phyloP scores from a whole-genome alignment of 2,888 invertebrate genomes.

The Sarcophaga caerulescens region DNA sequence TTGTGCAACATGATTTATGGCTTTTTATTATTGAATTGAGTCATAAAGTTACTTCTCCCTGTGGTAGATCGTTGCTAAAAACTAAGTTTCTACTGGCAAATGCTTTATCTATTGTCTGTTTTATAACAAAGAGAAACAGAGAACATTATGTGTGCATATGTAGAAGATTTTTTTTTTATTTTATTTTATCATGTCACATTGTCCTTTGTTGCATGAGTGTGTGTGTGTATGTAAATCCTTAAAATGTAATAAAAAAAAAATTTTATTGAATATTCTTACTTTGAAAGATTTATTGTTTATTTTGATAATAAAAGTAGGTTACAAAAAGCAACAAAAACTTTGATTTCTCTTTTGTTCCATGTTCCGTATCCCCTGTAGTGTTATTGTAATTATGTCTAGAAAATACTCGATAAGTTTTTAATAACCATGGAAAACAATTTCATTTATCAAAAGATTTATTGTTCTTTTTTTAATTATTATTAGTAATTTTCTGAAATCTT shows the following conservation, averaged over 20 bases:
- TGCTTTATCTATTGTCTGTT: not conserved
- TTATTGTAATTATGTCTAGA: no score
- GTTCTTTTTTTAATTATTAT: no score
- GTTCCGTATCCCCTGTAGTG: no score
- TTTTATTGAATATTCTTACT: not conserved
- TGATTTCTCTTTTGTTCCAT: no score
- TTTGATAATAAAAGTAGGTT: not conserved
- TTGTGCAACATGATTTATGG: slow-evolving; percentile 35
- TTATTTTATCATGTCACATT: not conserved
- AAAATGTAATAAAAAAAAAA: not conserved
- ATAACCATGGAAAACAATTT: no score
- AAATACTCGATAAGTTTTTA: no score
- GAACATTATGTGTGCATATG: no score
- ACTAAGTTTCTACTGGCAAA: slow-evolving; percentile 7
- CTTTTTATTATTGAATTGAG: slow-evolving; percentile 39
- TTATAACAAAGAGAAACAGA: no score
- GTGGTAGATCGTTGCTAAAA: not conserved
- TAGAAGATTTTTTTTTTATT: no score
- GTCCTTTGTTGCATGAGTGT: not conserved
- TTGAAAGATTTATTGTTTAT: not conserved
- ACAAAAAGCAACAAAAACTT: not conserved
- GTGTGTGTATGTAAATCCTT: not conserved
- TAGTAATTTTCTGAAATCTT: no score
- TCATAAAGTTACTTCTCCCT: slow-evolving; percentile 25
- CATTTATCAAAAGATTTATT: no score